Evolutionary conservation across 92 coral and sea anemone species (phyloP), one percentile per base, ranked within the genome.

Genomic region (Umimayanthus kanabou): DNA sequence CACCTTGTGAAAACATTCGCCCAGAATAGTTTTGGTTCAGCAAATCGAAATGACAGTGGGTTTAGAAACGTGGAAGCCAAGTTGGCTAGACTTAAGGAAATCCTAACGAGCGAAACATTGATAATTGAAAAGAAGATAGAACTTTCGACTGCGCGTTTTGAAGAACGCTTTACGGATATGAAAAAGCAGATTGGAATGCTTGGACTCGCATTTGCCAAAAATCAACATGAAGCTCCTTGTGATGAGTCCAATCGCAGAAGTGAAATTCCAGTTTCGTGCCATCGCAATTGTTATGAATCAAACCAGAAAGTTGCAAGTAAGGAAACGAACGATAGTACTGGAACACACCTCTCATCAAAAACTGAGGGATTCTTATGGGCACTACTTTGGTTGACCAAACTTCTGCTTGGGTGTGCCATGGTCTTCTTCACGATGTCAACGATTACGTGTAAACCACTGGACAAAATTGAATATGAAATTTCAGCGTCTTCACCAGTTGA

Each of bases 131-230:
- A 70, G 49, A 49, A 47, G n/a, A 43, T 83, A 16, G 87, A 83
- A 45, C 14, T 25, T 70, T 83, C 78, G 25, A 43, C 78, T 6
- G 47, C 29, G 77, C 66, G 78, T 4, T 3, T 83, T 47, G 87
- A 83, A 28, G 64, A 43, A 30, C 69, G 67, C 16, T 29, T 83
- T 67, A 70, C n/a, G 25, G 65, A 43, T 70, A 45, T 70, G 64
- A 83, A 83, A 50, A 83, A 83, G 42, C 43, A 72, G 61, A 47
- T 83, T 53, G 65, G 65, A 43, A 20, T 83, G 78, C 87, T 69
- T 28, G 87, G 77, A 16, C 39, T 69, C 4, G 77, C 87, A 2
- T 28, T 49, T 26, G 65, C 20, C 11, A 83, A 26, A 69, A 33
- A 28, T 3, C 39, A 49, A 50, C 55, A 83, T 10, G 22, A 42